Conservation (phyloP, 2,797 vertebrate species). For the Lithobates pipiens region DNA sequence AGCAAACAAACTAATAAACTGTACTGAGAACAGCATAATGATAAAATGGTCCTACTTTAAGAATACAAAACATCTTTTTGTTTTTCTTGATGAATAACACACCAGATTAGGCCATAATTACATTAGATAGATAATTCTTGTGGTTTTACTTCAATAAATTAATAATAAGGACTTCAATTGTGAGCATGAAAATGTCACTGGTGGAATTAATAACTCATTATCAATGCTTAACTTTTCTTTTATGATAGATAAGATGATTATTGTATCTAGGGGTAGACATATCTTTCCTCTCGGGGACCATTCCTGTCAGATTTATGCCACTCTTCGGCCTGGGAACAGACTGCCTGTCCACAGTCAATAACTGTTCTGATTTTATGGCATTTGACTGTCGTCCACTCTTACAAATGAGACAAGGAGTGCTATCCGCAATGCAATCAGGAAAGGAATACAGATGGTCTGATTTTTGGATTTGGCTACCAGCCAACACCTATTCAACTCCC, state of each 20-base stretch:
- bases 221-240: neutral
- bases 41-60: too few species aligned
- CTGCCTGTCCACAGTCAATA: conserved; percentile 29
- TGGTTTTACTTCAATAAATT: neutral
- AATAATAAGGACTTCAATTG: neutral
- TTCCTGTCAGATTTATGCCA: conserved; percentile 1
- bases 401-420: conserved; percentile 38
- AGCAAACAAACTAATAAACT: too few species aligned
- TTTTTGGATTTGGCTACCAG: conserved; percentile 40
- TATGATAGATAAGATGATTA: neutral
- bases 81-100: neutral
- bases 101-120: neutral
- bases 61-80: neutral
- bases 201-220: neutral
- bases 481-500: conserved; percentile 42
- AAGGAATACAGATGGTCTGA: conserved; percentile 52
- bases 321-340: conserved; percentile 15
- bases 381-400: conserved; percentile 38
- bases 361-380: conserved; percentile 38
- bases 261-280: neutral
- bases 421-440: conserved; percentile 31
- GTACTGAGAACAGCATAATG: too few species aligned
- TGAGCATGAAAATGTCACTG: neutral
- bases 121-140: neutral
- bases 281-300: neutral